Evolutionary conservation across 2,797 vertebrate genomes (phyloP), one percentile per base, ranked within the genome.

Genomic region (Pagetopsis macropterus): DNA sequence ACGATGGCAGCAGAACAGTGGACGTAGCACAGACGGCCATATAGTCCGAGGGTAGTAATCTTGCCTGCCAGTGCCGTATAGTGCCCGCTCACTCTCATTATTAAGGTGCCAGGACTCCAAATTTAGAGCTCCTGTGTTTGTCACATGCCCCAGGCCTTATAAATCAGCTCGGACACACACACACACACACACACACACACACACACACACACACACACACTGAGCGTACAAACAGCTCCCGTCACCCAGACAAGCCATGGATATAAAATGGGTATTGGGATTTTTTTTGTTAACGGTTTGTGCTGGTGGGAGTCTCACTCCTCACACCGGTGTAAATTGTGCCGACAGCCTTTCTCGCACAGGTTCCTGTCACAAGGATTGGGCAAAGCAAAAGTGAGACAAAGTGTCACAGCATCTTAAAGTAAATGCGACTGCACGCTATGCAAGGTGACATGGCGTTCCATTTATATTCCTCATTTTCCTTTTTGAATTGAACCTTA

Each of bases 101-200:
- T 83, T 69, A 85, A 79, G 83, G 84, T 91, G 85, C 85, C 70
- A 82, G 31, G 27, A 72, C 67, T 87, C 81, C 88, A 85, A 83
- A 92, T 90, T 93, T 92, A 93, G 76, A 87, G 85, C 76, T 78
- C 72, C 68, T 73, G 45, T 86, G 65, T 78, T 78, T 83, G 76
- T 76, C 78, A 82, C 78, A 72, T 82, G 74, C 85, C 80, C 75
- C 77, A 76, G 82, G 87, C 80, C 70, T 83, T 65, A 57, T 88
- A 88, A 82, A 85, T 82, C 65, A 76, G 46, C 54, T 55, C 58
- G 16, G 50, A 37, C 52, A 66, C 70, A 75, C 41, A 74, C 31
- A 64, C 49, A 72, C 2, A 21, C 57, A 59, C 52, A 65, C 52
- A 63, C 56, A 65, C 52, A 64, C 49, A 72, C 2, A 19, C 19